These are phyloP conservation scores for Neoaliturus tenellus DNA, from an alignment of 2,888 invertebrate species.

Conservation along the genomic window DNA sequence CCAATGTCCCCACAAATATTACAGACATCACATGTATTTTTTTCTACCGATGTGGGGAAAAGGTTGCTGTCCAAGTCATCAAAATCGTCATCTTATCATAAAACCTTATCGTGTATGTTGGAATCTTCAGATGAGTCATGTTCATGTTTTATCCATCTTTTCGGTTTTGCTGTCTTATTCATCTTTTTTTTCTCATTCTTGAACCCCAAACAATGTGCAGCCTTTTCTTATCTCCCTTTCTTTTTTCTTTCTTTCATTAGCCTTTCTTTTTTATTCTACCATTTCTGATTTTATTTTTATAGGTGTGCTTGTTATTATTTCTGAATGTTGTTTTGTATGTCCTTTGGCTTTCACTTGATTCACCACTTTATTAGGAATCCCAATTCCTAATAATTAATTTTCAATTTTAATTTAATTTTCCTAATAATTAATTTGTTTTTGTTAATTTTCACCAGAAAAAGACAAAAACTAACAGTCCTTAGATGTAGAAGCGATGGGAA, in stretches of 20 bases:
- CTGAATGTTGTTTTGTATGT: too few relatives aligned
- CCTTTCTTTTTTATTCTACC: background rate
- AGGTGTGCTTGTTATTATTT: too few relatives aligned
- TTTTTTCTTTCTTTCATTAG: background rate
- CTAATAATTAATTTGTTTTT: too few relatives aligned
- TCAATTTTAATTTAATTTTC: too few relatives aligned
- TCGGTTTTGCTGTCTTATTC: background rate
- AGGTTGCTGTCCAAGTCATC: background rate
- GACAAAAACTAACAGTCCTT: background rate
- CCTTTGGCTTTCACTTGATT: too few relatives aligned
- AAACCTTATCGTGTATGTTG: background rate
- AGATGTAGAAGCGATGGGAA: background rate
- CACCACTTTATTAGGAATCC: background rate
- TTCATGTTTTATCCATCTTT: background rate
- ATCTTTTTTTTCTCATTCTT: background rate
- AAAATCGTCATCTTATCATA: slow-evolving; percentile 18
- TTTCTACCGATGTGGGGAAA: background rate
- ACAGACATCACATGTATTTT: slow-evolving; percentile 22
- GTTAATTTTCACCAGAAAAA: too few relatives aligned
- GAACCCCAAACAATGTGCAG: background rate
- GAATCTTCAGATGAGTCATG: slow-evolving; percentile 8
- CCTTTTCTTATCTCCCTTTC: slow-evolving; percentile 9
- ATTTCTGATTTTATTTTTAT: background rate
- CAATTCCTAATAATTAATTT: too few relatives aligned
- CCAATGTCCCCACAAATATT: slow-evolving; percentile 14